These are phyloP conservation scores for Nixonia krombeini DNA, from an alignment of 1,140 invertebrate genomes.

Conservation along the genomic window DNA sequence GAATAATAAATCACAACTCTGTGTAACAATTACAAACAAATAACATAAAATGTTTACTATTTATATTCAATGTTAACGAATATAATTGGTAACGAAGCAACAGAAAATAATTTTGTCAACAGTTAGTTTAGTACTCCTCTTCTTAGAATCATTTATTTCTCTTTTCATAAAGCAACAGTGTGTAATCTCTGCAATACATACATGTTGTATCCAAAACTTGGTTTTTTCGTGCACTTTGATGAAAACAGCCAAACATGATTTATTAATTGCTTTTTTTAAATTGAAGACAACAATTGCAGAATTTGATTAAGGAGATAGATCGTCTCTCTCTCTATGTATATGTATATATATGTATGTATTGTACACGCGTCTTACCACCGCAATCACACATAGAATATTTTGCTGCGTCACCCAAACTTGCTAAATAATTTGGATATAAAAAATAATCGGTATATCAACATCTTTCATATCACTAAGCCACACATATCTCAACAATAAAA, in stretches of 20 bases:
- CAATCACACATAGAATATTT: background rate
- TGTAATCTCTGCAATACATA: conserved; percentile 27
- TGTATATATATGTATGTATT: background rate
- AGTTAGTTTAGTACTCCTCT: background rate
- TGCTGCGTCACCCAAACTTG: background rate
- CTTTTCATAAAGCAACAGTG: conserved; percentile 49
- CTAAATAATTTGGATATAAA: conserved; percentile 46
- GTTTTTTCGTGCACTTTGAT: conserved; percentile 31
- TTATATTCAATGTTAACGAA: too few species aligned
- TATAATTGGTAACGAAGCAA: too few species aligned
- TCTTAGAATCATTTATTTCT: conserved; percentile 17
- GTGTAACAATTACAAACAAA: too few species aligned
- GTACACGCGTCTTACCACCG: background rate
- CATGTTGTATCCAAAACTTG: conserved; percentile 3
- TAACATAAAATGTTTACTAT: too few species aligned
- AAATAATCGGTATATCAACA: conserved; percentile 34
- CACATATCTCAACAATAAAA: background rate
- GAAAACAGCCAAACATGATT: too few species aligned
- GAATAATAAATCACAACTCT: too few species aligned
- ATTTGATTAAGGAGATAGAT: background rate
- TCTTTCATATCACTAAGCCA: conserved; percentile 18
- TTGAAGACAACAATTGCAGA: background rate
- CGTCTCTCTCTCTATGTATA: background rate
- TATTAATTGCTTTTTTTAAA: background rate
- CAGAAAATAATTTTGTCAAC: too few species aligned